Evolutionary conservation across 2,888 invertebrate genomes (phyloP), one percentile per base, ranked within the genome.

Genomic region (Theretra japonica): DNA sequence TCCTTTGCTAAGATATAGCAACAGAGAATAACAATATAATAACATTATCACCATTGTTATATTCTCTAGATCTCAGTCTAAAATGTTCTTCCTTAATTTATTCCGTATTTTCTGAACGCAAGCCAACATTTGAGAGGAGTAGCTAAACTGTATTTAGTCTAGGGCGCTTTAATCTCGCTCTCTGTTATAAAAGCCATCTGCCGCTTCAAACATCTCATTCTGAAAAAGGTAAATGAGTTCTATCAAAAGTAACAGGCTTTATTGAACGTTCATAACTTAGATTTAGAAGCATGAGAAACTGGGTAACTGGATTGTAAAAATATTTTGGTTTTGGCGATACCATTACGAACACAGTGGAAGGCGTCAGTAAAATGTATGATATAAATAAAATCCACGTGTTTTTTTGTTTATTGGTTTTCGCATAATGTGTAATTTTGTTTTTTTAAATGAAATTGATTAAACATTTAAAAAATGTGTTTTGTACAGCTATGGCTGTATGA

Each of bases 51-150:
- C 41, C n/a, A 41, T 41, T 41, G 15, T 41, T 41, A 21, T 5
- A 23, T 23, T 15, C 17, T 48, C 23, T 48, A 41, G 41, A 65
- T 17, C 17, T 23, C 17, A 17, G 1, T 41, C 23, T 65, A 2
- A 15, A 15, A 17, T 48, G 41, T 41, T 23, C 65, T 2, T 4
- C 4, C 23, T 30, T 60, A 30, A 60, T n/a, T 48, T 21, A 48
- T 65, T 65, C 65, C 17, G 8, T 65, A 65, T 65, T 65, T 30
- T 65, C 48, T 65, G 62, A 65, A 41, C 41, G 62, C 23, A 65
- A 41, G 62, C 62, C 41, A 65, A 65, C 33, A 41, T 21, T 41
- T 21, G 15, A 62, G n/a, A 5, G 21, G 41, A 41, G 21, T 41
- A 23, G 21, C 41, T 48, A 65, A 60, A 48, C 65, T 65, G 48